These are phyloP conservation scores for Coenonympha arcania DNA, from an alignment of 2,888 invertebrate species.

Conservation along the genomic window DNA sequence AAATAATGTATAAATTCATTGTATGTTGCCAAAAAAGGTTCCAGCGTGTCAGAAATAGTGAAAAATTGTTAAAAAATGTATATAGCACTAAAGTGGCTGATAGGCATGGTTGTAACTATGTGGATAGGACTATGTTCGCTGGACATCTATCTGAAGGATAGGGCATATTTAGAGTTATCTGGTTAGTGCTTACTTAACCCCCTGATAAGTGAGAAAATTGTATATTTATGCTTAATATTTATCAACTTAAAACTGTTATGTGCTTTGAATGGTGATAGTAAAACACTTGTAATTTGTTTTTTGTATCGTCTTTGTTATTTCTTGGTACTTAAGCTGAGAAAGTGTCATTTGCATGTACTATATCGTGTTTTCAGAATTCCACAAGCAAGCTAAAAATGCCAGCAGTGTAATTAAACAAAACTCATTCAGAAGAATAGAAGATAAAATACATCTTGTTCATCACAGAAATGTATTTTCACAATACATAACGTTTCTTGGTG, in stretches of 20 bases:
- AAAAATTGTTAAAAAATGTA: constrained; percentile 43
- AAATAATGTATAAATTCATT: constrained; percentile 41
- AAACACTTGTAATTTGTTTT: too few species aligned
- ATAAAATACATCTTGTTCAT: background rate
- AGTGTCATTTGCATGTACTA: too few species aligned
- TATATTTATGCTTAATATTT: too few species aligned
- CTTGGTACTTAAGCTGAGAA: too few species aligned
- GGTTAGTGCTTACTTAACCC: too few species aligned
- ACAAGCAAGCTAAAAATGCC: constrained; percentile 6
- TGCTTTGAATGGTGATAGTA: too few species aligned
- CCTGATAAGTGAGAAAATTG: too few species aligned
- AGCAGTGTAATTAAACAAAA: constrained; percentile 2
- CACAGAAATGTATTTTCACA: constrained; percentile 31
- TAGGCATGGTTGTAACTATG: constrained; percentile 47
- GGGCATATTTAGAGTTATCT: background rate
- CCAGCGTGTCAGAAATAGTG: constrained; percentile 10
- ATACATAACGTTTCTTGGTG: constrained; percentile 46
- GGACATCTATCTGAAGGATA: constrained; percentile 34
- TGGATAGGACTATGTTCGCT: constrained; percentile 52
- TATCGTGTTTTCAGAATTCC: constrained; percentile 19
- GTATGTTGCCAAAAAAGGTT: constrained; percentile 30
- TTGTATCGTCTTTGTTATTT: too few species aligned
- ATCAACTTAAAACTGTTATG: too few species aligned
- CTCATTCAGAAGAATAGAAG: constrained; percentile 1
- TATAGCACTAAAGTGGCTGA: constrained; percentile 63